Evolutionary conservation across 2,797 vertebrate species (phyloP).

Genomic region (Platalea minor): DNA sequence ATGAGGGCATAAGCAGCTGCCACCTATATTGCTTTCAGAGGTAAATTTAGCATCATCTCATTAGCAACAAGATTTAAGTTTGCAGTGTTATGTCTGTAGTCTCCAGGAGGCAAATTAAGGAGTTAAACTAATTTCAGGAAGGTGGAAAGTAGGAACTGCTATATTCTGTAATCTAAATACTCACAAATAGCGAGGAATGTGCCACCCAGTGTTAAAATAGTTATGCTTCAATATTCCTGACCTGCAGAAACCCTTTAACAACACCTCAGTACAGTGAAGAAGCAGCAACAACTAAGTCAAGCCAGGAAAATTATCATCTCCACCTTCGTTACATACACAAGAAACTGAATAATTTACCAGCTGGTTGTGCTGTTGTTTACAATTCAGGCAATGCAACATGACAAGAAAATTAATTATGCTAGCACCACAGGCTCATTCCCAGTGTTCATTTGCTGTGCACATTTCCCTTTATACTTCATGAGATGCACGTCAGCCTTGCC

Average conservation of each 20-base stretch:
- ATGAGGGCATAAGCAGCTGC: not conserved
- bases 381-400: not conserved
- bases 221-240: not conserved
- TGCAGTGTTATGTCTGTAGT: not conserved
- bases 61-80: not conserved
- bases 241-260: not conserved
- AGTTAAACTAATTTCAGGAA: not conserved
- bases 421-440: not conserved
- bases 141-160: not conserved
- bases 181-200: not conserved
- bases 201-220: not conserved
- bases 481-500: not conserved
- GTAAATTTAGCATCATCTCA: not conserved
- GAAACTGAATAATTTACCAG: not conserved
- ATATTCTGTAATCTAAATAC: not conserved
- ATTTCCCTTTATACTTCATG: not conserved
- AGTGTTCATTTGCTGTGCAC: not conserved
- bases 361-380: not conserved
- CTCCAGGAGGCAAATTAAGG: not conserved
- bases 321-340: not conserved
- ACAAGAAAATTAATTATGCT: slow-evolving; percentile 15
- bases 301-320: not conserved
- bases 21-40: not conserved
- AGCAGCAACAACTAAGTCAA: not conserved
- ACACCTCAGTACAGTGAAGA: not conserved